Evolutionary conservation across 2,113 vertebrate species (phyloP).

Genomic region (Toxotes chatareus): DNA sequence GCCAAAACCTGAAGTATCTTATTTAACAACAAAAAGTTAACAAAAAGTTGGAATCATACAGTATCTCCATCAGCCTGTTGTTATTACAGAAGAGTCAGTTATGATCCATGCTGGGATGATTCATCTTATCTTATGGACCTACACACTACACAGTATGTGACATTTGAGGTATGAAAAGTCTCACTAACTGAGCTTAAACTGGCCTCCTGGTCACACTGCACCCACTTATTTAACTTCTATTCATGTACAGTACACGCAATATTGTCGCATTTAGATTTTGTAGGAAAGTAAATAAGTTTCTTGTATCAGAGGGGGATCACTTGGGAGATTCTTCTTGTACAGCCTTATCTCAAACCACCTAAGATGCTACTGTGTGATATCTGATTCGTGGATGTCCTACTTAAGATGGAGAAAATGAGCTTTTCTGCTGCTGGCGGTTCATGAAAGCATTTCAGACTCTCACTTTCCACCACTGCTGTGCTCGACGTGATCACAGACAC

Average conservation of each 20-base stretch:
- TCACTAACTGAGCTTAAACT: neutral
- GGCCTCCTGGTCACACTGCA: neutral
- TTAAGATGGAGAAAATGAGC: slow-evolving; percentile 10
- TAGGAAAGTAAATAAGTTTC: neutral
- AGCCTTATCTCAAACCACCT: neutral
- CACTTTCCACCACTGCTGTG: neutral
- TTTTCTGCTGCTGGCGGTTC: neutral
- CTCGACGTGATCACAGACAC: slow-evolving; percentile 6
- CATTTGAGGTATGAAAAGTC: neutral
- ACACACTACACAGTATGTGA: neutral
- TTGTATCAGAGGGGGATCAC: neutral
- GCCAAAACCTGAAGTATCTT: neutral
- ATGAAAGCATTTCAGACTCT: slow-evolving; percentile 16
- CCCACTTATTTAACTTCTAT: neutral
- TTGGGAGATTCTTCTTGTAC: neutral
- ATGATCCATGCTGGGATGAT: no score
- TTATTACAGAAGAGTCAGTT: no score
- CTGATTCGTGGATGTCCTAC: neutral
- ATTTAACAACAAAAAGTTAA: no score
- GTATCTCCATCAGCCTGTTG: no score
- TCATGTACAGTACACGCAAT: neutral
- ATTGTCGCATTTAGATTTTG: neutral
- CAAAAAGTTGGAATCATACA: no score
- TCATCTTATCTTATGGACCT: neutral
- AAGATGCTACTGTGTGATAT: neutral